phyloP scores from a whole-genome alignment of 2,888 invertebrate genomes.

The Apamea crenata region DNA sequence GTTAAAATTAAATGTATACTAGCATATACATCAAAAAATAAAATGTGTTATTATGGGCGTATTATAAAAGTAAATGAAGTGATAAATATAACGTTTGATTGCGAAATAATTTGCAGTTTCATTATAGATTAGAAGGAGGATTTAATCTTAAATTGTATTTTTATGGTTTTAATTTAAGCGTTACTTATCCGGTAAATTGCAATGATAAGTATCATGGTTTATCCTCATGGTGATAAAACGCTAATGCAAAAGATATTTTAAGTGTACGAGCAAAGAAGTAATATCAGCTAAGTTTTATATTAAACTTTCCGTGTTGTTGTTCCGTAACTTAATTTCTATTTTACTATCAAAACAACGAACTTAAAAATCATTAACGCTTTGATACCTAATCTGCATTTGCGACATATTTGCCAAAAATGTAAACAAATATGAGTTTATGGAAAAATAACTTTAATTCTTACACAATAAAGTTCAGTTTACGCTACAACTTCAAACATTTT shows the following conservation, averaged over 20 bases:
- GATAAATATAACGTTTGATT: constrained; percentile 30
- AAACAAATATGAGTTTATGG: too few species aligned
- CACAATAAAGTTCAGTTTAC: too few species aligned
- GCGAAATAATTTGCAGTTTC: constrained; percentile 34
- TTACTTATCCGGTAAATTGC: neutral
- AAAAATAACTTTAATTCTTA: too few species aligned
- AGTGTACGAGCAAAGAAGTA: neutral
- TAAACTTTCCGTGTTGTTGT: neutral
- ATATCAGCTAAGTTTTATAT: neutral
- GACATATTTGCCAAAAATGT: too few species aligned
- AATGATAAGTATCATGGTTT: neutral
- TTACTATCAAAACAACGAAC: neutral
- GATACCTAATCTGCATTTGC: too few species aligned
- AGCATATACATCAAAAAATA: constrained; percentile 12
- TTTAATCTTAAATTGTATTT: constrained; percentile 6
- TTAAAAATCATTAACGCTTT: neutral
- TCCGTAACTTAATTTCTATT: neutral
- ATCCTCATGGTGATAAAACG: neutral
- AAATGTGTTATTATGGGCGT: constrained; percentile 23
- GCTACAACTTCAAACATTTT: too few species aligned
- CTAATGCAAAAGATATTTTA: too few species aligned
- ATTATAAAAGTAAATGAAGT: constrained; percentile 36
- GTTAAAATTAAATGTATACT: constrained; percentile 28
- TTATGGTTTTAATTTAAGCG: neutral
- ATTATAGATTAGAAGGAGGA: neutral